These are phyloP conservation scores for Lethenteron camtschaticum DNA, from an alignment of 2,113 vertebrate genomes.

Conservation along the genomic window DNA sequence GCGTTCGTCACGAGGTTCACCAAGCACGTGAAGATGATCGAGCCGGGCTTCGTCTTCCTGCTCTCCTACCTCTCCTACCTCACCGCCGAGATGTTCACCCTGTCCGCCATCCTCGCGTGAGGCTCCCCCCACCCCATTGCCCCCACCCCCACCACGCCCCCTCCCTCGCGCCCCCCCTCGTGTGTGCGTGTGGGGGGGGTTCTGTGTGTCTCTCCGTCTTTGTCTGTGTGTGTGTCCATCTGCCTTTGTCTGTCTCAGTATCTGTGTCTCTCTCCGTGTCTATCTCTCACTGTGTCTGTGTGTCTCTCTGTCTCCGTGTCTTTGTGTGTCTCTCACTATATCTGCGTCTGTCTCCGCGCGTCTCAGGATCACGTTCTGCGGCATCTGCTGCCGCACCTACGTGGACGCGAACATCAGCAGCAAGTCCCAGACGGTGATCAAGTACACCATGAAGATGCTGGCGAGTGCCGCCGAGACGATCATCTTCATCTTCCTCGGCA, in stretches of 20 bases:
- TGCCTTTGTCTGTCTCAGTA: background rate
- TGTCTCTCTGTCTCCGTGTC: background rate
- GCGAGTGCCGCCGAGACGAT: conserved; percentile 85
- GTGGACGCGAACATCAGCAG: conserved; percentile 94
- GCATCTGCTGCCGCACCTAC: conserved; percentile 80
- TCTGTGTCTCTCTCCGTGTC: background rate
- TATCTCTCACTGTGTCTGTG: background rate
- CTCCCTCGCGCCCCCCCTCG: background rate
- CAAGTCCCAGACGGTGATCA: conserved; percentile 80
- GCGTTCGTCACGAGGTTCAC: conserved; percentile 81
- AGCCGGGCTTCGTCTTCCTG: conserved; percentile 77
- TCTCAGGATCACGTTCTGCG: conserved; percentile 72
- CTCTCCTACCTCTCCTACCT: conserved; percentile 81
- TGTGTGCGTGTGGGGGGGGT: background rate
- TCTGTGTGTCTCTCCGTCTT: background rate
- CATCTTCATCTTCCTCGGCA: conserved; percentile 92
- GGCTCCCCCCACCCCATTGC: conserved; percentile 18
- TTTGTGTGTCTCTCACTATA: background rate
- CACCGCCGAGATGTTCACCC: conserved; percentile 69
- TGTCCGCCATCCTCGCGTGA: conserved; percentile 86
- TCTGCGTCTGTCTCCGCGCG: background rate
- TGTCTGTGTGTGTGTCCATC: background rate
- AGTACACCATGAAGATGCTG: conserved; percentile 93
- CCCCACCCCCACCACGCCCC: background rate
- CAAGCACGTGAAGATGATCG: conserved; percentile 86